Evolutionary conservation across 2,797 vertebrate species (phyloP).

Genomic region (Petrocephalus sullivani): DNA sequence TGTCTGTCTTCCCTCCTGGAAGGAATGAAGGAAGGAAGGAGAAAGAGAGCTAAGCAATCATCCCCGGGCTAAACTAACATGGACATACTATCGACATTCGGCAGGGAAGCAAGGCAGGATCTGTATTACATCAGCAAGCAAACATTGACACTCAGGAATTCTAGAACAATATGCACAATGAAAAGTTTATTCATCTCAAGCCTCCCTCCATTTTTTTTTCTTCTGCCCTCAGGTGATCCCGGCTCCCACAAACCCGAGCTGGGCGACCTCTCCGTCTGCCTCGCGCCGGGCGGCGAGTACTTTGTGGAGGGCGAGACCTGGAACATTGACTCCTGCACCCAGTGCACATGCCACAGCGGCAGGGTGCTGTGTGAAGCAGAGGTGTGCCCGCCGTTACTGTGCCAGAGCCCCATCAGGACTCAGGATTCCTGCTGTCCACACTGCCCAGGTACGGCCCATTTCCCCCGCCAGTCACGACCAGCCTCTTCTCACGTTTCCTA

Average conservation of each 20-base stretch:
- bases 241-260: constrained; percentile 70
- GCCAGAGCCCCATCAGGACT: constrained; percentile 73
- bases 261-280: constrained; percentile 71
- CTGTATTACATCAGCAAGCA: neutral
- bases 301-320: constrained; percentile 81
- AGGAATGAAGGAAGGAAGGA: neutral
- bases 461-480: neutral
- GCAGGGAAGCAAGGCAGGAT: neutral
- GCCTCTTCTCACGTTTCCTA: neutral
- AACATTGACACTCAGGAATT: neutral
- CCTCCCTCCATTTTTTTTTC: neutral
- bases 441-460: constrained; percentile 64
- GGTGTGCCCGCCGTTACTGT: constrained; percentile 83
- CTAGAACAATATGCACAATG: neutral
- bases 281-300: constrained; percentile 78
- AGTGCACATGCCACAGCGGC: constrained; percentile 78
- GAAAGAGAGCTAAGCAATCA: neutral
- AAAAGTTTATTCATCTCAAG: neutral
- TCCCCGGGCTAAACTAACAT: neutral
- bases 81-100: neutral
- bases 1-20: neutral
- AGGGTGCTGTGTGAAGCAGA: constrained; percentile 82
- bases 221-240: constrained; percentile 60
- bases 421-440: constrained; percentile 84
- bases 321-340: constrained; percentile 84